Evolutionary conservation across 2,797 vertebrate species (phyloP).

Genomic region (Danio tinwini): DNA sequence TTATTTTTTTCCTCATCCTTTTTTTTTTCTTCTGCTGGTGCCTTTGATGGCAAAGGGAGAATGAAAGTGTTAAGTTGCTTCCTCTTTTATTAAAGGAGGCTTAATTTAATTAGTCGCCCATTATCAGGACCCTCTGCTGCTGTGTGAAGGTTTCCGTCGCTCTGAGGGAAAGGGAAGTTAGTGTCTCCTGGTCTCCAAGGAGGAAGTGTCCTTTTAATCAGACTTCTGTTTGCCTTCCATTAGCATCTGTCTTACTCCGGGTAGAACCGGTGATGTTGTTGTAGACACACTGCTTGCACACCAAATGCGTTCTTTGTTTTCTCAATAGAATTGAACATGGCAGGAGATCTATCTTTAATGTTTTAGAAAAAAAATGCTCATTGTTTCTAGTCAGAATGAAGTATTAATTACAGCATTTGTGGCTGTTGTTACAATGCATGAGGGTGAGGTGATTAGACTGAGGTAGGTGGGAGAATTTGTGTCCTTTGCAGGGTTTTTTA

Average conservation of each 20-base stretch:
- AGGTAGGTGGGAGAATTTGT: neutral
- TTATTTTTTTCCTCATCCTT: slow-evolving; percentile 49
- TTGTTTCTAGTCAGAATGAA: neutral
- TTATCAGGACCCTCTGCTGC: slow-evolving; percentile 76
- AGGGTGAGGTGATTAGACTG: neutral
- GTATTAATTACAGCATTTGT: neutral
- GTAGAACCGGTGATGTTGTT: slow-evolving; percentile 23
- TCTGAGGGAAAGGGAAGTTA: slow-evolving; percentile 73
- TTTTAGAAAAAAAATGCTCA: neutral
- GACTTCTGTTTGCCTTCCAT: slow-evolving; percentile 78
- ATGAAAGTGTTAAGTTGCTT: slow-evolving; percentile 79
- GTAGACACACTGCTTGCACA: slow-evolving; percentile 7
- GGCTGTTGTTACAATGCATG: neutral
- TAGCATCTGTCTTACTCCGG: slow-evolving; percentile 66
- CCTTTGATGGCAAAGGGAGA: slow-evolving; percentile 79
- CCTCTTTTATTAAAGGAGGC: slow-evolving; percentile 81
- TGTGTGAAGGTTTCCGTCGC: slow-evolving; percentile 75
- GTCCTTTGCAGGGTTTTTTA: neutral
- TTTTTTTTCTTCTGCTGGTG: slow-evolving; percentile 55
- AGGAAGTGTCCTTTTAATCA: slow-evolving; percentile 84
- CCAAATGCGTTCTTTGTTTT: neutral
- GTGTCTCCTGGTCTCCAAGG: slow-evolving; percentile 77
- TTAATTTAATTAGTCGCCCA: slow-evolving; percentile 83
- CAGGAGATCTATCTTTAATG: neutral
- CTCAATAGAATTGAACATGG: neutral